A percentile compares a stretch with the other conserved stretches of the same genome.
Conservation (phyloP, 2,113 vertebrate genomes). For the Myotis davidii region DNA sequence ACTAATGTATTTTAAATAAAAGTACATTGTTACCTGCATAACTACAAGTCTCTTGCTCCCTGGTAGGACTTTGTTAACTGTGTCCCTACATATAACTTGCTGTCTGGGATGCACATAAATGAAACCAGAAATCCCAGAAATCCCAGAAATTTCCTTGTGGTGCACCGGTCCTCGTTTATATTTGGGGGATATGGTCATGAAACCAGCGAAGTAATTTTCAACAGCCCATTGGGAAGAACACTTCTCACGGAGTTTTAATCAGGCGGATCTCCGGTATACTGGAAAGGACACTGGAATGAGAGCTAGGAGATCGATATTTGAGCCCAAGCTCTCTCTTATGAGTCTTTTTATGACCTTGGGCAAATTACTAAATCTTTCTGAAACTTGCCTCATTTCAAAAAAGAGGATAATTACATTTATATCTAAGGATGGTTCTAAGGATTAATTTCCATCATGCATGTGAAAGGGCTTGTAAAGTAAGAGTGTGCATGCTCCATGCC, state of each 20-base stretch:
- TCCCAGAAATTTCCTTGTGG: not conserved
- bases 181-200: not conserved
- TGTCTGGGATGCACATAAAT: conserved; percentile 11
- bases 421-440: not conserved
- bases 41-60: not conserved
- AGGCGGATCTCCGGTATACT: not conserved
- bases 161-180: not conserved
- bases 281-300: not conserved
- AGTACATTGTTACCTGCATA: not conserved
- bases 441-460: not conserved
- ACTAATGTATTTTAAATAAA: conserved; percentile 39
- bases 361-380: conserved; percentile 45
- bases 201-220: conserved; percentile 17
- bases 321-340: not conserved
- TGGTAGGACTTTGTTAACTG: not conserved
- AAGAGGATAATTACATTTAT: not conserved
- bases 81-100: not conserved
- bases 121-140: not conserved
- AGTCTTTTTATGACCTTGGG: not conserved
- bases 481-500: not conserved
- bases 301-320: not conserved
- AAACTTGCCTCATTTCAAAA: conserved; percentile 36
- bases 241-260: not conserved
- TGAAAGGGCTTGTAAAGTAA: not conserved
- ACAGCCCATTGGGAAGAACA: not conserved